Percentiles rank a stretch among this genome's conserved stretches.
phyloP scores from a whole-genome alignment of 2,797 vertebrate genomes.

The Decapterus maruadsi region DNA sequence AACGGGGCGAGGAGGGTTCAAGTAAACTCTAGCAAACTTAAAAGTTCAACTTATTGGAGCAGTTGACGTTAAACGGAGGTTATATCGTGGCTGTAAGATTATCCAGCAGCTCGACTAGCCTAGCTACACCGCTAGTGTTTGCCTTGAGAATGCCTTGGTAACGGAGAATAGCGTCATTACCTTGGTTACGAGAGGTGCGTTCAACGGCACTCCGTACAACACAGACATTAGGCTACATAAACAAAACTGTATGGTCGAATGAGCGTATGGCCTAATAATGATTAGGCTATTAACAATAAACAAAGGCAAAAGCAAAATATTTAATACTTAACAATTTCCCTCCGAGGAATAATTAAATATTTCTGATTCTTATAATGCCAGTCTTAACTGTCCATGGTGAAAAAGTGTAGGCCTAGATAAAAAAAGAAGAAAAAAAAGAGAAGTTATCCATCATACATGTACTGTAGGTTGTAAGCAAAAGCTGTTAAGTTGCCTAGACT shows the following conservation, averaged over 20 bases:
- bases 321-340: no score
- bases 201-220: slow-evolving; percentile 56
- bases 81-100: slow-evolving; percentile 64
- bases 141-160: slow-evolving; percentile 73
- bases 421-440: no score
- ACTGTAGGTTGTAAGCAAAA: no score
- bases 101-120: slow-evolving; percentile 66
- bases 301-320: no score
- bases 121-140: slow-evolving; percentile 75
- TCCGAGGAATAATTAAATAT: no score
- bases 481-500: no score
- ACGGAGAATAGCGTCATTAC: slow-evolving; percentile 81
- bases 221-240: background rate
- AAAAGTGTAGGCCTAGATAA: no score
- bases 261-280: background rate
- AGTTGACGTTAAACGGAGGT: slow-evolving; percentile 6
- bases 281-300: background rate
- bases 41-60: background rate
- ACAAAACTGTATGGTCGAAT: background rate
- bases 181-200: slow-evolving; percentile 81
- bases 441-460: no score
- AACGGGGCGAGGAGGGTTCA: background rate
- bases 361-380: no score
- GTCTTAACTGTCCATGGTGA: background rate
- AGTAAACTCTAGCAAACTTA: background rate